phyloP scores from a whole-genome alignment of 2,113 vertebrate species.

The Hystrix brachyura region DNA sequence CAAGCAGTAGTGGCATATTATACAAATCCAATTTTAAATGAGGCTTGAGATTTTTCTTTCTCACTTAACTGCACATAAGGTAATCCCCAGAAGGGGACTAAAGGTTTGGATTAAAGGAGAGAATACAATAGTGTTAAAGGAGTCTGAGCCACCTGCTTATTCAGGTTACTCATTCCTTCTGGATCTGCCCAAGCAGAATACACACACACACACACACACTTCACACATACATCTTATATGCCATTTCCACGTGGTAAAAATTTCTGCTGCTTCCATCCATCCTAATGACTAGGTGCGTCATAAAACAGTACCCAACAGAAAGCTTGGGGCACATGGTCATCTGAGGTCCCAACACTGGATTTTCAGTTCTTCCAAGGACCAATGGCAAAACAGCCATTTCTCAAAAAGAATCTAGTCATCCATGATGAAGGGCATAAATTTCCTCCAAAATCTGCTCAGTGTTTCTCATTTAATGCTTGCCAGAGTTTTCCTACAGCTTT shows the following conservation, averaged over 20 bases:
- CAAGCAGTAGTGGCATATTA: not conserved
- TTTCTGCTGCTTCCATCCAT: not conserved
- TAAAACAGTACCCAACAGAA: not conserved
- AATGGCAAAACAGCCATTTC: not conserved
- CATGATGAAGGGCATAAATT: not conserved
- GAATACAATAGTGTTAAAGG: not conserved
- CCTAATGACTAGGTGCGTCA: not conserved
- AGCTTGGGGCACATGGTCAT: not conserved
- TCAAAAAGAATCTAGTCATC: not conserved
- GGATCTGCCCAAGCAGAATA: not conserved
- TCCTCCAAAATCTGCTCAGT: not conserved
- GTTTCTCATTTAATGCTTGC: not conserved
- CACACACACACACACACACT: not conserved
- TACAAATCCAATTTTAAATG: not conserved
- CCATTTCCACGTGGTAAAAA: not conserved
- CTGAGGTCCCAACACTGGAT: not conserved
- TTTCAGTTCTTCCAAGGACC: not conserved
- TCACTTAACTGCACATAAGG: not conserved
- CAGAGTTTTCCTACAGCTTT: not conserved
- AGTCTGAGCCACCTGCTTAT: not conserved
- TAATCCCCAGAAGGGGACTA: not conserved
- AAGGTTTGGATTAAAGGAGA: not conserved
- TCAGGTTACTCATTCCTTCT: not conserved
- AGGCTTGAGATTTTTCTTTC: not conserved
- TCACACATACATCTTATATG: not conserved